A percentile compares a stretch with the other conserved stretches of the same genome.
Conservation (phyloP, 2,888 invertebrate genomes). For the Conus canariensis region DNA sequence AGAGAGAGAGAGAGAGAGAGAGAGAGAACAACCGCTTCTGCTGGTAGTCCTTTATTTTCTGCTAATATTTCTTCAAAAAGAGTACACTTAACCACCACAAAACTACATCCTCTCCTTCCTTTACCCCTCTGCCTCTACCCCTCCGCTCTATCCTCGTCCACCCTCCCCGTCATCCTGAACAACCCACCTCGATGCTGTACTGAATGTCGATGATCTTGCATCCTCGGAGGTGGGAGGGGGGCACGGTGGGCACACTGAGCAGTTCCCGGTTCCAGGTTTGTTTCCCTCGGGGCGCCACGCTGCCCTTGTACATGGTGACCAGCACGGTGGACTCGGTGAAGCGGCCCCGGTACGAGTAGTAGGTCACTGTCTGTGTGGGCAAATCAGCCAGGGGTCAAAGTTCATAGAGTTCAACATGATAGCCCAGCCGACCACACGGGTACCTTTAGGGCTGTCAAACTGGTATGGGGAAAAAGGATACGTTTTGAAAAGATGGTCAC, state of each 20-base stretch:
- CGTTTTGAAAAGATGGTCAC: no score
- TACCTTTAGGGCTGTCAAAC: no score
- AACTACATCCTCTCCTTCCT: neutral
- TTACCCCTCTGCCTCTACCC: neutral
- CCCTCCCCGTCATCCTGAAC: neutral
- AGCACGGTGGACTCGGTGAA: conserved; percentile 71
- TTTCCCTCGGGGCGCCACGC: conserved; percentile 71
- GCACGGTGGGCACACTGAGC: conserved; percentile 71
- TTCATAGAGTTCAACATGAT: neutral
- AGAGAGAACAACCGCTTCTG: neutral
- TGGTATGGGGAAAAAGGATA: no score
- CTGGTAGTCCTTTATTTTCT: neutral
- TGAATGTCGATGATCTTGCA: conserved; percentile 74
- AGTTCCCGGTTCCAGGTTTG: conserved; percentile 74
- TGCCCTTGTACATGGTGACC: conserved; percentile 72
- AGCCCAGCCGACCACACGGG: no score
- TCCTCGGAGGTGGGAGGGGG: conserved; percentile 71
- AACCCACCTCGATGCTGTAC: conserved; percentile 71
- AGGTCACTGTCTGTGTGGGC: conserved; percentile 68
- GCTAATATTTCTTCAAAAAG: no score
- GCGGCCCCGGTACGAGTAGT: conserved; percentile 73
- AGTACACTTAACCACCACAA: no score
- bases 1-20: neutral
- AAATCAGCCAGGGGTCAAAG: no score
- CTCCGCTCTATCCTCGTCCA: conserved; percentile 58